phyloP scores from a whole-genome alignment of 2,797 vertebrate species.

The Falco concolor region DNA sequence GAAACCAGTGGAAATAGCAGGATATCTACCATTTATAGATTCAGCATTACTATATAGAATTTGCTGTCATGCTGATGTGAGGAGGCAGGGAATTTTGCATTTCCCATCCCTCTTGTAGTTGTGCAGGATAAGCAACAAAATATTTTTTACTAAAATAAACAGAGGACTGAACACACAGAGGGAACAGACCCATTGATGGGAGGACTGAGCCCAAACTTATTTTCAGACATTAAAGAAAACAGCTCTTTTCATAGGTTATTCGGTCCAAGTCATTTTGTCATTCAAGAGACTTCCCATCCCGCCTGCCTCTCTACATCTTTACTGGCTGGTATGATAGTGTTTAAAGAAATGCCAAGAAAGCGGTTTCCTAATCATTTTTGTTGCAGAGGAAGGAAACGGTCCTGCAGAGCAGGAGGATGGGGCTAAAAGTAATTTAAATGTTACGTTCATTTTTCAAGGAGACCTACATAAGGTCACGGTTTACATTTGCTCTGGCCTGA shows the following conservation, averaged over 20 bases:
- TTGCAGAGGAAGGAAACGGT: background rate
- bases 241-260: background rate
- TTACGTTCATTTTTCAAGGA: background rate
- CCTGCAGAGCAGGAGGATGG: background rate
- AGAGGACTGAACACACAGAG: background rate
- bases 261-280: background rate
- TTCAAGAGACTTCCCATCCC: background rate
- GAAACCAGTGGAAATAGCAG: background rate
- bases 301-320: background rate
- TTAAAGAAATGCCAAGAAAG: background rate
- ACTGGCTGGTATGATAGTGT: background rate
- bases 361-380: background rate
- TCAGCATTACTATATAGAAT: background rate
- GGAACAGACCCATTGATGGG: background rate
- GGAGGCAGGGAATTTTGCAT: background rate
- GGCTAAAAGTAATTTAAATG: background rate
- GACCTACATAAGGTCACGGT: background rate
- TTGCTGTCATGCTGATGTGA: background rate
- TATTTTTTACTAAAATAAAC: background rate
- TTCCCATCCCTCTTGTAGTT: background rate
- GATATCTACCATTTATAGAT: background rate
- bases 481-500: background rate
- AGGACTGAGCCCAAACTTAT: background rate
- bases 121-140: background rate
- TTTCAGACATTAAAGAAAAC: background rate